Evolutionary conservation across 2,797 vertebrate genomes (phyloP).

Genomic region (Threskiornis aethiopicus): DNA sequence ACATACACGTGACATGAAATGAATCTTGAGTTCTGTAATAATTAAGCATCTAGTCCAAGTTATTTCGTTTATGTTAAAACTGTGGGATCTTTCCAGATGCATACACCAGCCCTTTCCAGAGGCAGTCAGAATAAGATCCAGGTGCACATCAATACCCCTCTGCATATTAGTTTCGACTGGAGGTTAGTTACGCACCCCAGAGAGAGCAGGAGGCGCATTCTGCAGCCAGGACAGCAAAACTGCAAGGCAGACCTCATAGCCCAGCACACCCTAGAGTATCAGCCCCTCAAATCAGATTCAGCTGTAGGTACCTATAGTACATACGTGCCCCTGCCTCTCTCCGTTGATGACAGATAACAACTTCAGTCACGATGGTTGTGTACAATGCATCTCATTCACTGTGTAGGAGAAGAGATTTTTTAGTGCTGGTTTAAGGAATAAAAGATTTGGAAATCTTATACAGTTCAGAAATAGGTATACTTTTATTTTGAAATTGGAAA

Average conservation of each 20-base stretch:
- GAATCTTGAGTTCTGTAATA: neutral
- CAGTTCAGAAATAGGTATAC: neutral
- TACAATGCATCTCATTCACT: fast-evolving
- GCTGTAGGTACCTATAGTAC: neutral
- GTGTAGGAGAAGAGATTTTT: neutral
- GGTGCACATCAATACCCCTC: neutral
- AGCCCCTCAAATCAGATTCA: neutral
- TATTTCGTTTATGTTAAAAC: neutral
- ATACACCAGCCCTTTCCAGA: neutral
- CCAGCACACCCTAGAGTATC: neutral
- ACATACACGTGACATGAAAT: no score
- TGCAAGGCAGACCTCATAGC: neutral
- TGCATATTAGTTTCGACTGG: neutral
- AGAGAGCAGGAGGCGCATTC: neutral
- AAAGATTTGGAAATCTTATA: neutral
- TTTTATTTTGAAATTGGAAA: neutral
- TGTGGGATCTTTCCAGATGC: neutral
- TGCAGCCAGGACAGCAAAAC: neutral
- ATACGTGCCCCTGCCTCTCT: neutral
- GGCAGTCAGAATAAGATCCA: neutral
- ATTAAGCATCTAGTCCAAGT: neutral
- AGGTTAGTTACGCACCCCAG: neutral
- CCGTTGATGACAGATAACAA: neutral
- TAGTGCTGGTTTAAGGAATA: neutral
- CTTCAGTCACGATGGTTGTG: neutral